Base-by-base conservation (phyloP, 2,113 vertebrate species). In the Perccottus glenii region DNA sequence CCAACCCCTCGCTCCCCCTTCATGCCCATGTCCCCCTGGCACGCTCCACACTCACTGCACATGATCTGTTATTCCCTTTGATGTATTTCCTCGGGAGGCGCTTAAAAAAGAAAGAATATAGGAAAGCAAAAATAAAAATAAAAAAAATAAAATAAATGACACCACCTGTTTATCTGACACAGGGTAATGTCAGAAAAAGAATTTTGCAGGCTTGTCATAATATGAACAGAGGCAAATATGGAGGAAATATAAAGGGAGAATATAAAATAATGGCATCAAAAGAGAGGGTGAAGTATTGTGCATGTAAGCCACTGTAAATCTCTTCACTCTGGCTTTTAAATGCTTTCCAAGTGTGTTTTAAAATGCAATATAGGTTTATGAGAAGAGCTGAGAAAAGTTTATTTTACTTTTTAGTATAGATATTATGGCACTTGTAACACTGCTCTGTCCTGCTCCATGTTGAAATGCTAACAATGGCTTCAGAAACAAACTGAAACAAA, bases 61-160 rank as follows among this genome's bases (percentile, higher is more conserved):
- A 90, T 83, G 83, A 89, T 90, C 86, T 83, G 82, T 82, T 86
- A 91, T 90, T 92, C 87, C 80, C 86, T 91, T 89, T 91, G 83
- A 92, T 83, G 87, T 77, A 74, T 73, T 70, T 85, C 86, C 83
- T 85, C 64, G 0, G 86, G 90, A 89, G 64, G 70, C 12, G 2
- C 72, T 61, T 75, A 66, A 67, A 63, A 60, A 62, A 50, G 52
- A 64, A 32, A 55, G 19, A 50, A 65, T 43, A 57, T 11, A 36
- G 57, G 69, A 45, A 35, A 48, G 51, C 52, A 63, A 82, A 71
- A 66, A 64, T 44, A 16, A 73, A 14, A 57, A n/a, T n/a, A n/a
- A 53, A 55, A 51, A 57, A 55, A 68, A 77, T 69, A 79, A 78
- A 79, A 77, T 63, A 71, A 59, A 82, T 85, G 91, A 92, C 88